Evolutionary conservation across 2,888 invertebrate genomes (phyloP).

Genomic region (Amorpha juglandis): DNA sequence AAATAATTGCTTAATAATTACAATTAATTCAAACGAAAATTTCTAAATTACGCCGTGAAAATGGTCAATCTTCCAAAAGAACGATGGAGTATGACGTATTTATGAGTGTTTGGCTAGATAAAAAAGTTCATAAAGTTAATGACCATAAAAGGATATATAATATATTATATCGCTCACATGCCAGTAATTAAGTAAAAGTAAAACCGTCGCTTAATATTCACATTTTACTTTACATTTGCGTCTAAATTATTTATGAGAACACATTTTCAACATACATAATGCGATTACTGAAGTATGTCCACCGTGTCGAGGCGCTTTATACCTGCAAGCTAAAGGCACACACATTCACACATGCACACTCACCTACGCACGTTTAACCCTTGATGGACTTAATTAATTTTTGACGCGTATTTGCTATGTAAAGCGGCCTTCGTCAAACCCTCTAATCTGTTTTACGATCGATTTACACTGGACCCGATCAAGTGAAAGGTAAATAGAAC

Average conservation of each 20-base stretch:
- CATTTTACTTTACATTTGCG: background rate
- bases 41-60: too few relatives aligned
- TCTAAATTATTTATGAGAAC: background rate
- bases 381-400: slow-evolving; percentile 63
- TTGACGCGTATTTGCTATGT: slow-evolving; percentile 60
- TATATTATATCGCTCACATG: background rate
- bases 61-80: too few relatives aligned
- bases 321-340: slow-evolving; percentile 18
- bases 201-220: background rate
- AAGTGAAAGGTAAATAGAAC: slow-evolving; percentile 34
- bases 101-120: background rate
- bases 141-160: background rate
- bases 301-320: background rate
- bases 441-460: slow-evolving; percentile 54
- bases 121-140: background rate
- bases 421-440: slow-evolving; percentile 46
- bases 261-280: background rate
- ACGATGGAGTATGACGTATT: background rate
- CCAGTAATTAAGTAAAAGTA: background rate
- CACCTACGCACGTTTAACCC: slow-evolving; percentile 34
- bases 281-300: background rate
- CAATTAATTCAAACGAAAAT: background rate
- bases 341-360: slow-evolving; percentile 4
- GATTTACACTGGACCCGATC: slow-evolving; percentile 49
- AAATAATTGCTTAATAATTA: too few relatives aligned